A percentile compares a stretch with the other conserved stretches of the same genome.
These are phyloP conservation scores for Phocides pigmalion DNA, from an alignment of 1,140 invertebrate genomes.

Conservation along the genomic window DNA sequence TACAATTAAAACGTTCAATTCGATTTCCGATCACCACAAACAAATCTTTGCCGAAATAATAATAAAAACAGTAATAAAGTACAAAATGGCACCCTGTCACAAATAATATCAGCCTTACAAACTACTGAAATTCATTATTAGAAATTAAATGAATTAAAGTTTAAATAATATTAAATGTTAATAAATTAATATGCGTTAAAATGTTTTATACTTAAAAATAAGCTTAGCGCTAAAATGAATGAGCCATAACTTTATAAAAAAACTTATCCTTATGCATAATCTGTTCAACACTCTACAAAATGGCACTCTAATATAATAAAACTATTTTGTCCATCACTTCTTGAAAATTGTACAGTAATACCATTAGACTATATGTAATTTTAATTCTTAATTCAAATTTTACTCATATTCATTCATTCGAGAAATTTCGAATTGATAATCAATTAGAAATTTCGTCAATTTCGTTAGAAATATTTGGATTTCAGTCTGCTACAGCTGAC, in stretches of 20 bases:
- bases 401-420: too few species aligned
- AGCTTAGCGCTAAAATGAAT: conserved; percentile 17
- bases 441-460: too few species aligned
- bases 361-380: too few species aligned
- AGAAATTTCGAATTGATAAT: too few species aligned
- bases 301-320: conserved; percentile 17
- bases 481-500: too few species aligned
- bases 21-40: conserved; percentile 24
- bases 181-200: conserved; percentile 52
- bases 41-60: conserved; percentile 13
- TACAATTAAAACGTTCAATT: too few species aligned
- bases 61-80: conserved; percentile 18
- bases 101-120: conserved; percentile 52
- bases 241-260: conserved; percentile 22
- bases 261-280: background rate
- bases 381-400: too few species aligned
- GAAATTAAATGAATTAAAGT: conserved; percentile 29
- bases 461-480: too few species aligned
- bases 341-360: background rate
- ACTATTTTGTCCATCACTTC: conserved; percentile 3
- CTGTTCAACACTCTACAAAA: background rate
- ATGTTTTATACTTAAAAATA: conserved; percentile 12
- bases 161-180: conserved; percentile 44
- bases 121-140: conserved; percentile 26
- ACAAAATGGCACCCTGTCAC: conserved; percentile 68